Conservation (phyloP, 1,140 invertebrate species). For the Eurosta solidaginis region DNA sequence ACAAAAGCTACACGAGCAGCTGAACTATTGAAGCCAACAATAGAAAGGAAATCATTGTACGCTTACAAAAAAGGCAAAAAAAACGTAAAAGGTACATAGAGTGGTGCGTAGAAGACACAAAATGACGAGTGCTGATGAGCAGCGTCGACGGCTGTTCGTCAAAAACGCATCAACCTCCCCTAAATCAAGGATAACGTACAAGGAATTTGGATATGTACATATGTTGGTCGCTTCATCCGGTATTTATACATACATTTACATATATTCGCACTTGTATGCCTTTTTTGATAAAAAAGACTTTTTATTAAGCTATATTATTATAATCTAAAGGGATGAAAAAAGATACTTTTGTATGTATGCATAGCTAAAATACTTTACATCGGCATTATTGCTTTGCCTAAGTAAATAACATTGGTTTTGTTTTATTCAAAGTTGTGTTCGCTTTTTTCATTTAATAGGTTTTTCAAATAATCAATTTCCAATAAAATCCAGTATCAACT, state of each 20-base stretch:
- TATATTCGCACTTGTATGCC: not conserved
- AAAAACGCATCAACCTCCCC: not conserved
- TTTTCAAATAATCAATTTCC: no score
- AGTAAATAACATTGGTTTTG: no score
- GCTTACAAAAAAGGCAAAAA: not conserved
- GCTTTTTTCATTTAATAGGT: no score
- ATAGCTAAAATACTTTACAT: no score
- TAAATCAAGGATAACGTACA: not conserved
- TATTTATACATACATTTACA: not conserved
- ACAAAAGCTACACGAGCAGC: conserved; percentile 24
- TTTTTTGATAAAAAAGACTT: conserved; percentile 18
- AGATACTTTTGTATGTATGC: not conserved
- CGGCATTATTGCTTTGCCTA: no score
- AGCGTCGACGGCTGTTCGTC: conserved; percentile 31
- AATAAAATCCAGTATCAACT: no score
- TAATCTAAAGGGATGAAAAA: not conserved
- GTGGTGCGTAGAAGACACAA: conserved; percentile 30
- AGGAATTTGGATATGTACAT: no score
- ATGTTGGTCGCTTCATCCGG: no score
- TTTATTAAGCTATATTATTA: not conserved
- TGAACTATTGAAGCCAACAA: conserved; percentile 23
- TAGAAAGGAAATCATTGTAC: not conserved
- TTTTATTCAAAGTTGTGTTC: no score
- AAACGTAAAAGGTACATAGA: conserved; percentile 22
- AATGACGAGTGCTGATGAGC: conserved; percentile 25